Evolutionary conservation across 2,113 vertebrate species (phyloP).

Genomic region (Nannospalax galili): DNA sequence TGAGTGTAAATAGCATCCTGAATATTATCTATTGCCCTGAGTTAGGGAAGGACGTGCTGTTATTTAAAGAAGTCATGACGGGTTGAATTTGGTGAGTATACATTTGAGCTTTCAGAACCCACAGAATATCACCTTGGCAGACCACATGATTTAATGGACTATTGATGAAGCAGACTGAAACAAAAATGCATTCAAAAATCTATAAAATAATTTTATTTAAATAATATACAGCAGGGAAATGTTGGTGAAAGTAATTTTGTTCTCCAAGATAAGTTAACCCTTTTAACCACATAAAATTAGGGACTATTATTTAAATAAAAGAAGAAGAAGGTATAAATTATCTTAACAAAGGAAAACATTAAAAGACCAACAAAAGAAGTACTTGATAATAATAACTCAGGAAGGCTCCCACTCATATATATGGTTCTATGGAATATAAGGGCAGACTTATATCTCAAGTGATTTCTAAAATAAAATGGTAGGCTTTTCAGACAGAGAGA

Average conservation of each 20-base stretch:
- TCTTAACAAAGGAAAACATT: background rate
- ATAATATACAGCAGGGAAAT: background rate
- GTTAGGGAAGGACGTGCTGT: background rate
- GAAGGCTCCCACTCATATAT: background rate
- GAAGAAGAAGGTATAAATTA: background rate
- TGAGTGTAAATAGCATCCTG: background rate
- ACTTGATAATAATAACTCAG: background rate
- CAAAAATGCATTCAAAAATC: slow-evolving; percentile 30
- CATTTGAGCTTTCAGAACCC: slow-evolving; percentile 28
- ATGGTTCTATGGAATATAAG: background rate
- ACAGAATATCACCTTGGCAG: slow-evolving; percentile 28
- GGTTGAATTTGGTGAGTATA: background rate
- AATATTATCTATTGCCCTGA: background rate
- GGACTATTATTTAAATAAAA: slow-evolving; percentile 9
- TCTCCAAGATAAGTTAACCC: background rate
- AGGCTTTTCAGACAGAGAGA: background rate
- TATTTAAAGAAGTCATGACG: slow-evolving; percentile 30
- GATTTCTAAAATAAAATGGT: background rate
- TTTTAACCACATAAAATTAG: background rate
- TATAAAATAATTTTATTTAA: slow-evolving; percentile 26
- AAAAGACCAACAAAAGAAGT: background rate
- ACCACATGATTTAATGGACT: slow-evolving; percentile 44
- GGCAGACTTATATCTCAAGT: background rate
- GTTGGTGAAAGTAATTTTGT: background rate
- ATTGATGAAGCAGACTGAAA: slow-evolving; percentile 24